Base-by-base conservation (phyloP, 1,140 invertebrate species). In the Scaptodrosophila lebanonensis region DNA sequence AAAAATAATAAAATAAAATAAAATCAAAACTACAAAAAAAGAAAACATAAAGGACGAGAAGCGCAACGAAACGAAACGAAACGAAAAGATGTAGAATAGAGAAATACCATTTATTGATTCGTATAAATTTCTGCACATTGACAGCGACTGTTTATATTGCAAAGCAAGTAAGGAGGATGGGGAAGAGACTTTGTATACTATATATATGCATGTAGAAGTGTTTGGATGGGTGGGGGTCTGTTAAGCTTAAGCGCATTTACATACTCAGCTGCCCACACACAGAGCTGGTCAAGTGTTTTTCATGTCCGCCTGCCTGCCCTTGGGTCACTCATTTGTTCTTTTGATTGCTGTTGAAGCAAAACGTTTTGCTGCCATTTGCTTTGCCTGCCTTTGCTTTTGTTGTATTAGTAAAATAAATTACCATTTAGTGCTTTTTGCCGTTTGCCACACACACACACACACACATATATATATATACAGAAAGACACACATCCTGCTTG, bases 321-420 rank as follows among this genome's bases (percentile, higher is more conserved):
- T 51, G 70, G 75, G 70, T 82, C 75, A 82, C 76, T 82, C 75
- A 82, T 83, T 82, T 82, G 75, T 83, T 83, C 75, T 70, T 79
- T 83, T 82, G 75, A 83, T 82, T 82, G 75, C 57, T 65, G 57
- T 18, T 49, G 33, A 59, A 65, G 49, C 75, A 70, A 72, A 75
- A 53, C 62, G 66, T 75, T 83, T 75, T 75, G 9, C 35, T 63
- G 57, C 69, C 53, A 50, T 67, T 60, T 50, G 64, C 45, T 38
- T 38, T n/a, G n/a, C 17, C 4, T 13, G 11, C 36, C 50, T 52
- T 54, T 42, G 51, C 61, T 70, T 70, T 79, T 79, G 76, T 79
- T 83, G 75, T 82, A 83, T 82, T 82, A 83, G 76, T 75, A 82
- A 82, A 82, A 82, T 82, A 82, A 82, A 82, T 82, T 82, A 82